These are phyloP conservation scores for Orchesella flavescens DNA, from an alignment of 2,888 invertebrate genomes.

Conservation along the genomic window DNA sequence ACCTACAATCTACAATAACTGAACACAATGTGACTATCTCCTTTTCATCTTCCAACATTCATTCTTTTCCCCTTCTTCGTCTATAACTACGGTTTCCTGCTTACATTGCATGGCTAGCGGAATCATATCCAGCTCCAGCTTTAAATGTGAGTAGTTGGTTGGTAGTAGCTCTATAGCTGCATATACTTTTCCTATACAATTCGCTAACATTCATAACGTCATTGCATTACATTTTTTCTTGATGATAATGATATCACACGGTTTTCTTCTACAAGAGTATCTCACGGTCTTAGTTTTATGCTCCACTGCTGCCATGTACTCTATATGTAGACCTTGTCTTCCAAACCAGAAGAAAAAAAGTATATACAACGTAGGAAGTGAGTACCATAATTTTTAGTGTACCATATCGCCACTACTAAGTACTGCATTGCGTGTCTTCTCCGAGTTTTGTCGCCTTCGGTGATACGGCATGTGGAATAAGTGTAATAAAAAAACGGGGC, in stretches of 20 bases:
- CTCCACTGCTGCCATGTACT: too few relatives aligned
- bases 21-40: not conserved
- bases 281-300: not conserved
- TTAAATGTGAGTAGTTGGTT: not conserved
- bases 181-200: too few relatives aligned
- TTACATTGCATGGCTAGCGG: not conserved
- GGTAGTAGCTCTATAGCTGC: not conserved
- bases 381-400: slow-evolving; percentile 26
- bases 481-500: slow-evolving; percentile 9
- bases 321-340: too few relatives aligned
- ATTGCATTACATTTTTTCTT: slow-evolving; percentile 55
- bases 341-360: not conserved
- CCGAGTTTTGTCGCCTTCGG: slow-evolving; percentile 44
- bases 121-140: too few relatives aligned
- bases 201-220: slow-evolving; percentile 57
- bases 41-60: slow-evolving; percentile 22
- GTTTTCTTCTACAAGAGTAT: slow-evolving; percentile 21
- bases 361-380: too few relatives aligned
- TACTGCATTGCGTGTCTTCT: slow-evolving; percentile 50
- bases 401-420: slow-evolving; percentile 7
- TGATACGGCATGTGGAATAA: slow-evolving; percentile 39
- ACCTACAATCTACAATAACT: not conserved
- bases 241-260: slow-evolving; percentile 60
- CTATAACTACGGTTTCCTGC: not conserved
- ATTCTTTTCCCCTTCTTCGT: slow-evolving; percentile 18